These are phyloP conservation scores for Cydia strobilella DNA, from an alignment of 1,140 invertebrate genomes.

Conservation along the genomic window DNA sequence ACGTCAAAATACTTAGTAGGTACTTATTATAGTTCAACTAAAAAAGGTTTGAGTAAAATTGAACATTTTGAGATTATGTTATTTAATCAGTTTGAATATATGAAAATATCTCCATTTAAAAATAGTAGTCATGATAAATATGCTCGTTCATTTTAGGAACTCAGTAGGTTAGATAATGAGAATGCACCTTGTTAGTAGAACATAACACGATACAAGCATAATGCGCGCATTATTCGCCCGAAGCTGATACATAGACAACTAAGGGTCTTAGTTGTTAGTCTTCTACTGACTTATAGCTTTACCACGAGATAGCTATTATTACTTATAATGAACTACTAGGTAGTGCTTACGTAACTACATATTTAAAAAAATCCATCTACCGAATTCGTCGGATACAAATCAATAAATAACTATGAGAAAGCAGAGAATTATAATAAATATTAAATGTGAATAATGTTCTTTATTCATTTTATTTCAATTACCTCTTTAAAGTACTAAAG, in stretches of 20 bases:
- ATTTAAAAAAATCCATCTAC: neutral
- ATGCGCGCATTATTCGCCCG: neutral
- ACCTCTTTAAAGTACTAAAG: no score
- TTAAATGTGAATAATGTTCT: no score
- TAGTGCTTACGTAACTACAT: no score
- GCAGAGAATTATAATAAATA: no score
- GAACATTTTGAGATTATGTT: no score
- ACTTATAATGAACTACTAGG: neutral
- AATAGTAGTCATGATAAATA: neutral
- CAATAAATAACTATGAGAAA: neutral
- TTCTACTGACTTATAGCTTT: neutral
- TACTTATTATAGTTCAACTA: no score
- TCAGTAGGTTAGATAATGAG: neutral
- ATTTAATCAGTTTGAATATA: no score
- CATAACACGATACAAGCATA: neutral
- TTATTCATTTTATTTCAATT: no score
- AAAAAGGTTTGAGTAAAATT: no score
- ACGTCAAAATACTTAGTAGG: no score
- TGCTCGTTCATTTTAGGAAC: neutral
- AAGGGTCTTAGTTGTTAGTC: neutral
- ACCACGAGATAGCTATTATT: neutral
- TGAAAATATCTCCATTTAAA: no score
- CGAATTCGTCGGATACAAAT: neutral
- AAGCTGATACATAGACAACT: neutral
- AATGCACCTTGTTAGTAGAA: constrained; percentile 13